Conservation (phyloP, 2,888 invertebrate genomes). For the Psococerastis gibbosa region DNA sequence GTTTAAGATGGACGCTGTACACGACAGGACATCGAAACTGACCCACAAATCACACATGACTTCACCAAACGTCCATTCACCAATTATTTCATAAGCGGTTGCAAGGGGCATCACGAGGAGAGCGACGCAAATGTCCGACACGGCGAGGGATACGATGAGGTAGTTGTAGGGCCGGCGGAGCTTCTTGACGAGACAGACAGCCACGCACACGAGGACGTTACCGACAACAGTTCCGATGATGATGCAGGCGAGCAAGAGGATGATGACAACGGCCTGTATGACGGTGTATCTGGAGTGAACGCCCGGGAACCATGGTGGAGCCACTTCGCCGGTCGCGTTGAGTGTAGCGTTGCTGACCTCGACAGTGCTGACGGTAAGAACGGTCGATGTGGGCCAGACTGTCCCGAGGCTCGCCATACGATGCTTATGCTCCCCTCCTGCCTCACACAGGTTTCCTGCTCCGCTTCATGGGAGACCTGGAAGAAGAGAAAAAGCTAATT, state of each 20-base stretch:
- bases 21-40: slow-evolving; percentile 90
- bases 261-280: slow-evolving; percentile 41
- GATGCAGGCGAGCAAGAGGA: slow-evolving; percentile 28
- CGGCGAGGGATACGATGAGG: slow-evolving; percentile 81
- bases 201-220: slow-evolving; percentile 86
- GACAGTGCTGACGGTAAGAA: background rate
- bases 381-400: too few species aligned
- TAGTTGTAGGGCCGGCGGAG: slow-evolving; percentile 79
- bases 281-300: slow-evolving; percentile 27
- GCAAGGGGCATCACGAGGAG: slow-evolving; percentile 96
- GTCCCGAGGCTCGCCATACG: too few species aligned
- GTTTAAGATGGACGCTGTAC: slow-evolving; percentile 96
- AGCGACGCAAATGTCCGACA: slow-evolving; percentile 91
- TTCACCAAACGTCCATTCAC: slow-evolving; percentile 84
- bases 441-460: background rate
- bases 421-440: background rate
- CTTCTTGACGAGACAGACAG: slow-evolving; percentile 85
- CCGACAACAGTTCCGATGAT: slow-evolving; percentile 66
- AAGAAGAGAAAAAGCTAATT: background rate
- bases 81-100: slow-evolving; percentile 78
- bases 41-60: slow-evolving; percentile 92
- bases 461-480: background rate
- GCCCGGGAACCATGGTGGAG: slow-evolving; percentile 24
- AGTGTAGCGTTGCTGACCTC: background rate
- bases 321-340: slow-evolving; percentile 2